Evolutionary conservation across 2,888 invertebrate species (phyloP).

Genomic region (Drosophila seclusa): DNA sequence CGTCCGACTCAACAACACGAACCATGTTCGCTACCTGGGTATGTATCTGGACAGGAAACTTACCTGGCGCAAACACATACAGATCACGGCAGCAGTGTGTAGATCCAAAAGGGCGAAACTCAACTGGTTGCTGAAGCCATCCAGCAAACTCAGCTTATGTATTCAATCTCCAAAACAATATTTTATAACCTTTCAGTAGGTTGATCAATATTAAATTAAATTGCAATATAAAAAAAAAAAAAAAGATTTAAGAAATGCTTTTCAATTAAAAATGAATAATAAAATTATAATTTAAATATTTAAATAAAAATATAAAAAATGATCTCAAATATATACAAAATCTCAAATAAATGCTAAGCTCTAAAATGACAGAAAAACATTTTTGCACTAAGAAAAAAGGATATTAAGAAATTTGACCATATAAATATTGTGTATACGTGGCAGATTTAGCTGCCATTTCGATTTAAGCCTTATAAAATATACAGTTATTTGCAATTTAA

Average conservation of each 20-base stretch:
- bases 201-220: too few species aligned
- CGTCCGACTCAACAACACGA: too few species aligned
- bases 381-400: background rate
- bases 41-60: too few species aligned
- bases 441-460: background rate
- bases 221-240: too few species aligned
- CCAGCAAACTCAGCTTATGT: too few species aligned
- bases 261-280: background rate
- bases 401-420: background rate
- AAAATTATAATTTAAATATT: background rate
- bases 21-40: too few species aligned
- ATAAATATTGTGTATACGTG: background rate
- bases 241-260: background rate
- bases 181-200: too few species aligned
- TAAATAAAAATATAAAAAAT: background rate
- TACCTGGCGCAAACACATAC: too few species aligned
- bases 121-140: too few species aligned
- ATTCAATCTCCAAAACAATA: too few species aligned
- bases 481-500: background rate
- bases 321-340: background rate
- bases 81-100: too few species aligned
- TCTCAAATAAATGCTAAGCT: background rate
- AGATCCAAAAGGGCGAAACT: too few species aligned
- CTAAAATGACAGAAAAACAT: background rate
- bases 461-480: background rate